A percentile compares a stretch with the other conserved stretches of the same genome.
Conservation (phyloP, 2,888 invertebrate genomes). For the Lasioglossum calceatum region DNA sequence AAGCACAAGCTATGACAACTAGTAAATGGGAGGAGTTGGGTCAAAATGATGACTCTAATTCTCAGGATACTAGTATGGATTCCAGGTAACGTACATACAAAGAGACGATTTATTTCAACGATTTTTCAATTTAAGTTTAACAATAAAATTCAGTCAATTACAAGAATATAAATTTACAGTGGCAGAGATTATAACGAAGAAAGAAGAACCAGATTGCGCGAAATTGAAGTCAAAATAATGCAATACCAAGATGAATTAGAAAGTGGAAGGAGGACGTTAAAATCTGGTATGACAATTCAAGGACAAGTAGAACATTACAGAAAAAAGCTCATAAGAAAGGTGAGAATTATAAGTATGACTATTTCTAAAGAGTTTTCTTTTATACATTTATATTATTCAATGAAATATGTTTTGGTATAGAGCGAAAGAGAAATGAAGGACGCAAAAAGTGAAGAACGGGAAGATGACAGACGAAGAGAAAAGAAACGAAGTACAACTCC, state of each 20-base stretch:
- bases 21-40: slow-evolving; percentile 95
- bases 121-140: neutral
- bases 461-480: slow-evolving; percentile 81
- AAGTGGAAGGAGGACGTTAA: slow-evolving; percentile 90
- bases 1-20: slow-evolving; percentile 93
- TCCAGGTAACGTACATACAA: slow-evolving; percentile 75
- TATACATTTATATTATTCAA: neutral
- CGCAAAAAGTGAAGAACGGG: slow-evolving; percentile 81
- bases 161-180: slow-evolving; percentile 45
- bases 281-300: slow-evolving; percentile 90
- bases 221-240: slow-evolving; percentile 97
- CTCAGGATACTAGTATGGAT: slow-evolving; percentile 84
- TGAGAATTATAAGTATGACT: slow-evolving; percentile 76
- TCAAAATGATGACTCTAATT: slow-evolving; percentile 83
- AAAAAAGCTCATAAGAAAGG: slow-evolving; percentile 94
- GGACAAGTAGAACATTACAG: slow-evolving; percentile 97
- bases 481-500: slow-evolving; percentile 81
- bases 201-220: slow-evolving; percentile 91
- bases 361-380: neutral
- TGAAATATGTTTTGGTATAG: slow-evolving; percentile 60
- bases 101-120: slow-evolving; percentile 2
- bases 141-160: neutral
- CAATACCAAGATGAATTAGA: slow-evolving; percentile 98
- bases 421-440: slow-evolving; percentile 83
- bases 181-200: slow-evolving; percentile 88